Percentiles rank a stretch among this genome's conserved stretches.
Evolutionary conservation across 2,113 vertebrate genomes (phyloP).

Genomic region (Peromyscus polionotus): DNA sequence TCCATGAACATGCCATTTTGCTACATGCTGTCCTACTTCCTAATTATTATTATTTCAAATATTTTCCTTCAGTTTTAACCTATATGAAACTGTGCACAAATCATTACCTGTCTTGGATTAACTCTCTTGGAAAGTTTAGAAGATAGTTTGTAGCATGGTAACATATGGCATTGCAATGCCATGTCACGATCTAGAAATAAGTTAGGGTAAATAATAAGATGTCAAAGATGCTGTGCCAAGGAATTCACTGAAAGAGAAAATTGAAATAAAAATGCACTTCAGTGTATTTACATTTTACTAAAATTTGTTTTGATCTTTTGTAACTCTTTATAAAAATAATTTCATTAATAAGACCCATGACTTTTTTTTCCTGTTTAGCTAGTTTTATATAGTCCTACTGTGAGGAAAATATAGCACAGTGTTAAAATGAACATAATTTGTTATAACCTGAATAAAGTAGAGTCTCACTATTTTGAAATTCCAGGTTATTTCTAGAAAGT

Average conservation of each 20-base stretch:
- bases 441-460: slow-evolving; percentile 75
- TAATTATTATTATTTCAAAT: slow-evolving; percentile 84
- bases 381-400: slow-evolving; percentile 60
- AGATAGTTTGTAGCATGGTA: slow-evolving; percentile 66
- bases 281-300: slow-evolving; percentile 31
- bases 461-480: not conserved
- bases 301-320: slow-evolving; percentile 16
- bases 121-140: slow-evolving; percentile 78
- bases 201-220: slow-evolving; percentile 55
- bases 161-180: not conserved
- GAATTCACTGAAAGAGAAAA: slow-evolving; percentile 38
- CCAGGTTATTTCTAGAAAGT: not conserved
- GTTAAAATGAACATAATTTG: slow-evolving; percentile 52
- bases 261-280: slow-evolving; percentile 43
- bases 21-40: slow-evolving; percentile 69
- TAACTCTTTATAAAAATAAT: not conserved
- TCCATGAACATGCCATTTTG: slow-evolving; percentile 81
- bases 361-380: slow-evolving; percentile 53
- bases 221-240: slow-evolving; percentile 46
- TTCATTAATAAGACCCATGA: not conserved
- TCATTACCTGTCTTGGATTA: slow-evolving; percentile 74
- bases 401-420: slow-evolving; percentile 62
- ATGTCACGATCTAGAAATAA: not conserved
- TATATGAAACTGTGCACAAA: slow-evolving; percentile 72
- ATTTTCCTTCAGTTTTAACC: slow-evolving; percentile 82